These are phyloP conservation scores for Drosophila falleni DNA, from an alignment of 2,888 invertebrate species.

Conservation along the genomic window DNA sequence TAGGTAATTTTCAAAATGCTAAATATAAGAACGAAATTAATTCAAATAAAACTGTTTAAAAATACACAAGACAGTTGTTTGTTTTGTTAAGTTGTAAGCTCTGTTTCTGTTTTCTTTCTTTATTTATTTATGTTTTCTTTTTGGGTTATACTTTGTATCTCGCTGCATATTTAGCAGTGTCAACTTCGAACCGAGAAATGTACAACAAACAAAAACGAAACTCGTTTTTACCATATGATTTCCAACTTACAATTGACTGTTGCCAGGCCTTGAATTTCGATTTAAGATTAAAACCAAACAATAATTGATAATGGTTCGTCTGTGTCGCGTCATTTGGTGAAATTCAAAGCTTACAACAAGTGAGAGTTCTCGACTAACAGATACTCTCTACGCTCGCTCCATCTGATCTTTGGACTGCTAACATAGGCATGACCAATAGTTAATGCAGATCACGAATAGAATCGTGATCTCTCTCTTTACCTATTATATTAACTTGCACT, in stretches of 20 bases:
- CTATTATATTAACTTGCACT: neutral
- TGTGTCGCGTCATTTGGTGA: constrained; percentile 5
- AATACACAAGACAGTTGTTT: constrained; percentile 31
- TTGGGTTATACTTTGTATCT: constrained; percentile 15
- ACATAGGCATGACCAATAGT: neutral
- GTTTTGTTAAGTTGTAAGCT: neutral
- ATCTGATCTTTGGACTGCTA: neutral
- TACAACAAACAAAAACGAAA: constrained; percentile 2
- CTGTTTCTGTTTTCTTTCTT: constrained; percentile 10
- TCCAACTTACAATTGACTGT: constrained; percentile 11
- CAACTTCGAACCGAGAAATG: constrained; percentile 40
- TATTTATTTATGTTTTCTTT: constrained; percentile 7
- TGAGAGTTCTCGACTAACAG: neutral
- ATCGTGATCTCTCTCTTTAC: neutral
- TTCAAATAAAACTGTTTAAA: constrained; percentile 11
- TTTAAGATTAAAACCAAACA: constrained; percentile 3
- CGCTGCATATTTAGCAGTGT: constrained; percentile 19
- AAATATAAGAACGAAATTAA: constrained; percentile 21
- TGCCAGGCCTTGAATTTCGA: constrained; percentile 20
- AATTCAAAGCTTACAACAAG: neutral
- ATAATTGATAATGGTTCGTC: constrained; percentile 10
- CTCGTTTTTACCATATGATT: constrained; percentile 13
- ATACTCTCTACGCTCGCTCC: neutral
- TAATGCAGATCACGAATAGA: neutral
- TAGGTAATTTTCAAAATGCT: constrained; percentile 57